Base-by-base conservation (phyloP, 2,113 vertebrate species). In the Crotalus viridis region DNA sequence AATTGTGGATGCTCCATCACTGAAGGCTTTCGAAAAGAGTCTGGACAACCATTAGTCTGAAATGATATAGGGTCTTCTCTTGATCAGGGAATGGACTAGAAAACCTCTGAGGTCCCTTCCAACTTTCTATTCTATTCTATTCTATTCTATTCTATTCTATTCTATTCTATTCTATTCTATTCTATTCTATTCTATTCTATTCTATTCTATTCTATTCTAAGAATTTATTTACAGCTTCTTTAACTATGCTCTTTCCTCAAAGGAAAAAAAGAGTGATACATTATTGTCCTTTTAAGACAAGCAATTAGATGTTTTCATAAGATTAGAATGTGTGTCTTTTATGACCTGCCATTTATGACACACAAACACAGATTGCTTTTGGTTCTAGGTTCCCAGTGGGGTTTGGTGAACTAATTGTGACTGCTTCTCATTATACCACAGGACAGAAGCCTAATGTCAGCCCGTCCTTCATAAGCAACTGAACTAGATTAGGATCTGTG, bases 391-490 rank as follows among this genome's bases (percentile, higher is more conserved):
- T 96, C 87, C 54, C 86, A 54, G 48, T 90, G 8, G 1, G 94
- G 15, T 94, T 96, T 2, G 0, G 33, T 89, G 56, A 91, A 96
- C 56, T 9, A 81, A 94, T 94, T 94, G 91, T 8, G 56, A 10
- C 90, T 95, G 21, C 10, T 61, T 85, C 90, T 33, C 89, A 91
- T 93, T 89, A 92, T 94, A 86, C 15, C 26, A 88, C 9, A 85
- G 87, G 81, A 93, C 74, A 89, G 87, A 88, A 95, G 95, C 92
- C 10, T 89, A 94, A 91, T 55, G 39, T 93, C 92, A 95, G 94
- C 64, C 90, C 95, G 21, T 87, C 93, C 90, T 95, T 93, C 88
- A 1, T 55, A 88, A 93, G 28, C 13, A 93, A 26, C 94, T 95
- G 89, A 93, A 92, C 24, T 54, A 91, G 43, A 87, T 93, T 94